phyloP scores from a whole-genome alignment of 1,140 invertebrate genomes.

The Palaemon carinicauda region DNA sequence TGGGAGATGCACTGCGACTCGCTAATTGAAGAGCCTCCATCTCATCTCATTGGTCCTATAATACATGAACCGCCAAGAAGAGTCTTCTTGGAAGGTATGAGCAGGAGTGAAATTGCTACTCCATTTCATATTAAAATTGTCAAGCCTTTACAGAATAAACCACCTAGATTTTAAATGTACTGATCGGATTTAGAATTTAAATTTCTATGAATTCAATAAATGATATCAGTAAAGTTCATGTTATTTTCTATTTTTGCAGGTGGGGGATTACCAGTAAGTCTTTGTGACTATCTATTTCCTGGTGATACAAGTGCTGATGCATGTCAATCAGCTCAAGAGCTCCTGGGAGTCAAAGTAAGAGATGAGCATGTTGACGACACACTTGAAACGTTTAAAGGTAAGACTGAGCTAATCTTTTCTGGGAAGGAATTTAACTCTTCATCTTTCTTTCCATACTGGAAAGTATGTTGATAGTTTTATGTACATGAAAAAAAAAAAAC shows the following conservation, averaged over 20 bases:
- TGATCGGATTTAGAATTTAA: not conserved
- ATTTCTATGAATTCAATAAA: not conserved
- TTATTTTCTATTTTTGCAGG: constrained; percentile 12
- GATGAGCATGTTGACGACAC: constrained; percentile 48
- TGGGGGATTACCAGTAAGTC: constrained; percentile 35
- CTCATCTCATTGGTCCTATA: constrained; percentile 25
- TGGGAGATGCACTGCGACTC: constrained; percentile 58
- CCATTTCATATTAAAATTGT: not conserved
- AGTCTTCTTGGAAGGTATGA: constrained; percentile 46
- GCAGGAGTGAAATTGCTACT: not conserved
- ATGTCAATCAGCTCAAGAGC: constrained; percentile 50
- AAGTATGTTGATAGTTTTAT: not conserved
- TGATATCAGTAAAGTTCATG: not conserved
- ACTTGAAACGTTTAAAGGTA: constrained; percentile 46
- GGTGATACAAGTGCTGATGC: constrained; percentile 44
- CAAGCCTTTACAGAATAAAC: not conserved
- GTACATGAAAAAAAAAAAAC: no score
- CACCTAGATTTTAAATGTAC: not conserved
- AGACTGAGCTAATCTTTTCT: not conserved
- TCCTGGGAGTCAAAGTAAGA: constrained; percentile 22
- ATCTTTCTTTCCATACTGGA: not conserved
- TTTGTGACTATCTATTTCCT: constrained; percentile 52
- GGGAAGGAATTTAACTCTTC: not conserved
- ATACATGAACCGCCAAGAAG: constrained; percentile 46
- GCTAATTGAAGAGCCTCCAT: constrained; percentile 46